phyloP scores from a whole-genome alignment of 1,140 invertebrate genomes.

The Zaprionus gabonicus region DNA sequence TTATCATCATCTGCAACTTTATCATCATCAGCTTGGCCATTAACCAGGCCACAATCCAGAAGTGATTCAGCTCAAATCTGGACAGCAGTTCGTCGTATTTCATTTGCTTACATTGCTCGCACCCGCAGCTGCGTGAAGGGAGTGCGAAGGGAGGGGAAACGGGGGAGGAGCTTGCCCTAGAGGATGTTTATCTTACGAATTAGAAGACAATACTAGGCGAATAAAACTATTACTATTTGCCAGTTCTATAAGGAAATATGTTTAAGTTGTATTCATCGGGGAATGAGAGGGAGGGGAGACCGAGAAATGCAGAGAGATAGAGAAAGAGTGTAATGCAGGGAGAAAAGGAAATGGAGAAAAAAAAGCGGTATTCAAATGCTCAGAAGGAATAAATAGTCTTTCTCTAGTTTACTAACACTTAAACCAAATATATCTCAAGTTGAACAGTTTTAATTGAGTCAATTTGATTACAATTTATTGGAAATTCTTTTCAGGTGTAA shows the following conservation, averaged over 20 bases:
- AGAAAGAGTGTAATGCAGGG: no score
- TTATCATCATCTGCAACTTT: slow-evolving; percentile 36
- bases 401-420: background rate
- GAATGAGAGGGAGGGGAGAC: background rate
- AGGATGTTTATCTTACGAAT: slow-evolving; percentile 68
- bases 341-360: no score
- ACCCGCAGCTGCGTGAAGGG: background rate
- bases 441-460: no score
- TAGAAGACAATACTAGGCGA: slow-evolving; percentile 62
- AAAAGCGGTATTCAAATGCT: no score
- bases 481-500: no score
- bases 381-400: background rate
- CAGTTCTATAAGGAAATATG: background rate
- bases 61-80: slow-evolving; percentile 36
- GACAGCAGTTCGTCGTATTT: slow-evolving; percentile 48
- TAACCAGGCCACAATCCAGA: slow-evolving; percentile 24
- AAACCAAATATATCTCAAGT: no score
- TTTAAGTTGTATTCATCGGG: background rate
- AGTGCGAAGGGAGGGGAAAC: background rate
- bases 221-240: slow-evolving; percentile 16
- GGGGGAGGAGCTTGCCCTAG: slow-evolving; percentile 5
- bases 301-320: no score
- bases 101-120: slow-evolving; percentile 58
- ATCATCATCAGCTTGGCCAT: no score
- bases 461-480: no score